These are phyloP conservation scores for Bursaphelenchus okinawaensis DNA, from an alignment of 2,888 invertebrate species.

Conservation along the genomic window DNA sequence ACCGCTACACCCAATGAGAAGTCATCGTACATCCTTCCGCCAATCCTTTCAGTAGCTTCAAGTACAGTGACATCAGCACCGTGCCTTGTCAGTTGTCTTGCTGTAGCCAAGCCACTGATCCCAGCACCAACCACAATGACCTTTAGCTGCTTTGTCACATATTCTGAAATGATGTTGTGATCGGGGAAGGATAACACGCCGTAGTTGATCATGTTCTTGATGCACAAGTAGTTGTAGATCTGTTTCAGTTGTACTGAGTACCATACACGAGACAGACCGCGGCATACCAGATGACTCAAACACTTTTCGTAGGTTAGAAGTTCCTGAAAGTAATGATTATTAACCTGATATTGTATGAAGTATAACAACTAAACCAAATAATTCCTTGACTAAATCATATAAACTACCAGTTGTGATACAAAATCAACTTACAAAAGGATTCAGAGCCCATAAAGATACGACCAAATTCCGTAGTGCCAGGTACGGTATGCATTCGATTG, in stretches of 20 bases:
- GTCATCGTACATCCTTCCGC: conserved; percentile 60
- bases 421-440: conserved; percentile 29
- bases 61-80: conserved; percentile 61
- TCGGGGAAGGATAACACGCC: conserved; percentile 33
- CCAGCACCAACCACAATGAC: conserved; percentile 62
- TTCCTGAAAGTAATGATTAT: conserved; percentile 31
- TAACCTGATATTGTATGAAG: conserved; percentile 16
- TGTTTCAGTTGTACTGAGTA: conserved; percentile 28
- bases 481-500: conserved; percentile 27
- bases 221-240: conserved; percentile 33
- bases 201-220: conserved; percentile 42
- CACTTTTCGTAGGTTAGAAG: conserved; percentile 33
- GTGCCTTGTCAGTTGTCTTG: conserved; percentile 59
- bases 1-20: conserved; percentile 52
- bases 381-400: no score
- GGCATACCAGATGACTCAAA: conserved; percentile 34
- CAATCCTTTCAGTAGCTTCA: conserved; percentile 60
- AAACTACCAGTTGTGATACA: background rate
- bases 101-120: conserved; percentile 61
- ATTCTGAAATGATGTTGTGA: conserved; percentile 11
- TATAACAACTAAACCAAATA: background rate
- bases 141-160: conserved; percentile 19
- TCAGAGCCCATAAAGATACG: conserved; percentile 29
- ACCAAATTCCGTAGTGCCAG: conserved; percentile 30
- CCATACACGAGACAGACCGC: conserved; percentile 42